Evolutionary conservation across 2,113 vertebrate genomes (phyloP).

Genomic region (Ammodytes marinus): DNA sequence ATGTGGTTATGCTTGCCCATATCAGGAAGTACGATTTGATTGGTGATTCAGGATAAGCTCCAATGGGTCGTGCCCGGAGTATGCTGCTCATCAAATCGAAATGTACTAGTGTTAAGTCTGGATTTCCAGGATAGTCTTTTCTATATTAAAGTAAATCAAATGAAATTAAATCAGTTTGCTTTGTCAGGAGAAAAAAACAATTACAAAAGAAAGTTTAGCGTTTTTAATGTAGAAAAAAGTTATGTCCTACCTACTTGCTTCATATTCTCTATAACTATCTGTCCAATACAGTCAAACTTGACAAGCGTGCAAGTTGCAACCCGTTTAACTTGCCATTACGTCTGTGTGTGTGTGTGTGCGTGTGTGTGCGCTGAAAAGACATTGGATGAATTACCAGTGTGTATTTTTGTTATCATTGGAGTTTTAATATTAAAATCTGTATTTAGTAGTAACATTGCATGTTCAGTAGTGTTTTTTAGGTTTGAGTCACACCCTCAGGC

Average conservation of each 20-base stretch:
- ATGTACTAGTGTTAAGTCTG: no score
- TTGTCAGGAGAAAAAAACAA: not conserved
- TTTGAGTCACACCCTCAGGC: not conserved
- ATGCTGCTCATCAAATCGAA: no score
- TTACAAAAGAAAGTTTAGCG: conserved; percentile 3
- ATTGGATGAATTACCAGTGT: not conserved
- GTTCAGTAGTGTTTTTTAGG: not conserved
- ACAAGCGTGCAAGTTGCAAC: conserved; percentile 32
- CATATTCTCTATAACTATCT: conserved; percentile 11
- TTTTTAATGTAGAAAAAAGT: not conserved
- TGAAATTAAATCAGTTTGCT: not conserved
- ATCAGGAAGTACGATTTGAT: no score
- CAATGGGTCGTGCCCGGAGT: no score
- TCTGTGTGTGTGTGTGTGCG: not conserved
- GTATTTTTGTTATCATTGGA: not conserved
- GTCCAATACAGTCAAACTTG: conserved; percentile 10
- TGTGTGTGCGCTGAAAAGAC: not conserved
- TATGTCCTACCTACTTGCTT: not conserved
- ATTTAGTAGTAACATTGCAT: not conserved
- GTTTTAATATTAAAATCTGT: not conserved
- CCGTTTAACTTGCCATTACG: conserved; percentile 15
- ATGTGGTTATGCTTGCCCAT: no score
- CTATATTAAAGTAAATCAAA: not conserved
- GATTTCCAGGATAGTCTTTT: not conserved
- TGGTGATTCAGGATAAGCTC: no score